Evolutionary conservation across 2,113 vertebrate genomes (phyloP), one percentile per base, ranked within the genome.

Genomic region (Balaeniceps rex): DNA sequence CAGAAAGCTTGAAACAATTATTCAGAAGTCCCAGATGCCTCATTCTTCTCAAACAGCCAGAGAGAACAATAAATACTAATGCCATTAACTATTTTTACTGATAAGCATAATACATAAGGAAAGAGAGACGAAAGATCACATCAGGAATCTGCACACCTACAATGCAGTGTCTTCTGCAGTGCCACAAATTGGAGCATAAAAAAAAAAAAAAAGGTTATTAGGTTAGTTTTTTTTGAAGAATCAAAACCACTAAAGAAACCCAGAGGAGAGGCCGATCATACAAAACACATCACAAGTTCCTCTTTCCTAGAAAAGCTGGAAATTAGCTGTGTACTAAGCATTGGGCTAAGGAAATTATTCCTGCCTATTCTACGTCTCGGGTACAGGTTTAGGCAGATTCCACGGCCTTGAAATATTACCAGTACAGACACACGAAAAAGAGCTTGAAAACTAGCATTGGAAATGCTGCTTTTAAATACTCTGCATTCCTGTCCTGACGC

Each of bases 341-440:
- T 0, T 26, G 26, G 28, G 79, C 54, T 71, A 77, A 61, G 29
- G 70, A 87, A 89, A 76, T 91, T 36, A 4, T 83, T 87, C 70
- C 52, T 75, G 74, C 72, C 55, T 71, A 29, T 33, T 26, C 63
- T 51, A 65, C 33, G 33, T 74, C 51, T 52, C 7, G 4, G 24
- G 24, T 87, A 46, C 70, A 85, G 65, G 71, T 91, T 87, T 65
- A 94, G 81, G 66, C 87, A 95, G 93, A 95, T 84, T 79, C 86
- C 65, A 52, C 0, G 0, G 31, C 49, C 49, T 25, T 70, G 25
- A 88, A 95, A 69, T 54, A 70, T 54, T 71, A 78, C 38, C 40
- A 64, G 24, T 21, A 24, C 3, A 76, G 23, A 33, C 19, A 21
- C 3, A 87, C 0, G 4, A n/a, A 68, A 75, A 71, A 21, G 7